Evolutionary conservation across 2,113 vertebrate species (phyloP), one percentile per base, ranked within the genome.

Genomic region (Mastomys coucha): DNA sequence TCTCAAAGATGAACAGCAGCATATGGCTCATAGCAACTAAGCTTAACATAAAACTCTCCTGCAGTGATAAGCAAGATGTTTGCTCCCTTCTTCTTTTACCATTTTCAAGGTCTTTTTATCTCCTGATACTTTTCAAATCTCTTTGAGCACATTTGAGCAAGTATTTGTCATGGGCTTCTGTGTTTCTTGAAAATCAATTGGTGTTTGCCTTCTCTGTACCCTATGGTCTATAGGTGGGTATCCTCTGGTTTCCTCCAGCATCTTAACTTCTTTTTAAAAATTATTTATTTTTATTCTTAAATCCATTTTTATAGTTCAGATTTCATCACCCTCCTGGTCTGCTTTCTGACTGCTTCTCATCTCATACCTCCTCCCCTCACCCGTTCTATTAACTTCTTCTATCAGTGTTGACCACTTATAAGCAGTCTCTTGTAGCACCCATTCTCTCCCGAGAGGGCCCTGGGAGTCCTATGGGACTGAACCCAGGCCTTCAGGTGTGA

Each of bases 11-110:
- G 8, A 67, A 65, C 31, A 65, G 8, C 4, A 70, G 11, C 2
- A 81, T 60, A 11, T 45, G 36, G 20, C 28, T 76, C 22, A 5
- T 51, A 17, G 49, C 36, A 91, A 73, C 45, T 28, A 58, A 11
- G 9, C 42, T 89, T 70, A 70, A 33, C 24, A 53, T 87, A 36
- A 96, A 85, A 28, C 60, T 88, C 20, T 75, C 28, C 33, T 86
- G 4, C 49, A 24, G 36, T 58, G n/a, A 53, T 92, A 65, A 85
- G 3, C 4, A 76, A 9, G 8, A 2, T 42, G 45, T 51, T 42
- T 49, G 4, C 10, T 56, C 14, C 31, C 28, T 10, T 84, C 31
- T 69, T 33, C 1, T 70, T 9, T 60, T n/a, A 3, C 39, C 7
- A 28, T 60, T 67, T 53, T 14, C 5, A 85, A 78, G 2, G 17